These are phyloP conservation scores for Nasonovia ribisnigri DNA, from an alignment of 2,888 invertebrate genomes.

Conservation along the genomic window DNA sequence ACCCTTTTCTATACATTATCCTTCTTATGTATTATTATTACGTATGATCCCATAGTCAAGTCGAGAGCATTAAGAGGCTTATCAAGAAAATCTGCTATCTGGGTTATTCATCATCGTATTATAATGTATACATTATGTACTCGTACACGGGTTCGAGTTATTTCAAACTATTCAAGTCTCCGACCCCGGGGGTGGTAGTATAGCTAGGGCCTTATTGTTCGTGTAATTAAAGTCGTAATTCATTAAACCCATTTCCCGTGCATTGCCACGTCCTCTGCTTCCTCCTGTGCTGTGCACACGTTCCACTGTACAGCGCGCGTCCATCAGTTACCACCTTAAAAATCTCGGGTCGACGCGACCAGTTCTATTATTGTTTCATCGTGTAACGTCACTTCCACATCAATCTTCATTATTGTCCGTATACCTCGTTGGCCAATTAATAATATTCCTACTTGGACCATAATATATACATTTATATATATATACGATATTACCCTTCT, in stretches of 20 bases:
- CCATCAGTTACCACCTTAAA: constrained; percentile 34
- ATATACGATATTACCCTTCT: background rate
- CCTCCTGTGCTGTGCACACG: background rate
- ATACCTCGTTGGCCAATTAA: background rate
- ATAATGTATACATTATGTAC: background rate
- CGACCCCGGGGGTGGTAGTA: background rate
- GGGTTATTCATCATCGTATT: constrained; percentile 16
- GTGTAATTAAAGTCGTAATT: constrained; percentile 44
- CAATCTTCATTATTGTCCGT: constrained; percentile 45
- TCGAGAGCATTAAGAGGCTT: background rate
- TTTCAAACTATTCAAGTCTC: constrained; percentile 35
- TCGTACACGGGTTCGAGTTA: constrained; percentile 11
- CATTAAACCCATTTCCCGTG: constrained; percentile 30
- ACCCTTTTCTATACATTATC: background rate
- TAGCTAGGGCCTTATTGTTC: background rate
- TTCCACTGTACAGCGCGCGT: background rate
- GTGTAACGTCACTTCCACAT: constrained; percentile 20
- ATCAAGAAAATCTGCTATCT: constrained; percentile 27
- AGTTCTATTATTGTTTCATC: constrained; percentile 27
- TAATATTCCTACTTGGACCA: constrained; percentile 2
- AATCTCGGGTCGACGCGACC: background rate
- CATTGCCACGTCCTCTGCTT: background rate
- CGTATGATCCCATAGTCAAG: background rate
- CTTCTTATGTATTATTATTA: background rate
- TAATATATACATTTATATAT: constrained; percentile 2